Conservation (phyloP, 2,888 invertebrate species). For the Caenorhabditis virilis region DNA sequence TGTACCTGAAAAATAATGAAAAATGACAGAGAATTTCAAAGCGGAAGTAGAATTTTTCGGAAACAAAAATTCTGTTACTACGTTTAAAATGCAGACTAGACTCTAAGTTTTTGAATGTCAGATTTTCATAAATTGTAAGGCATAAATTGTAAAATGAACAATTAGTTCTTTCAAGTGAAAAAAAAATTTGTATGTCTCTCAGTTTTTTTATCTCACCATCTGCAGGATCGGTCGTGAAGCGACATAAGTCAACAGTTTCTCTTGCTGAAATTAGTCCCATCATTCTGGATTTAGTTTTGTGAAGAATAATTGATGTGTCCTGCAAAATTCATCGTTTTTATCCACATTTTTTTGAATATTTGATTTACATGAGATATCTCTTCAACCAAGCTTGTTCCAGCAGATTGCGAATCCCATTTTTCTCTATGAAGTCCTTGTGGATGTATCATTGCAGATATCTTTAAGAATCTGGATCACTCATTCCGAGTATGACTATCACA, state of each 20-base stretch:
- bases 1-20: conserved; percentile 33
- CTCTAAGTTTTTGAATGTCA: too few relatives aligned
- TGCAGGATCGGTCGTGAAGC: conserved; percentile 34
- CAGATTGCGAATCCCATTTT: conserved; percentile 48
- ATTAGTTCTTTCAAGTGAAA: too few relatives aligned
- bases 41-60: too few relatives aligned
- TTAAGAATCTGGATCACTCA: too few relatives aligned
- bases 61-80: too few relatives aligned
- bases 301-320: conserved; percentile 42
- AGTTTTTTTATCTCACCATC: conserved; percentile 31
- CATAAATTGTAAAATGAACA: too few relatives aligned
- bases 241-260: conserved; percentile 42
- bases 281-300: conserved; percentile 42
- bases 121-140: too few relatives aligned
- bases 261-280: conserved; percentile 44
- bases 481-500: too few relatives aligned
- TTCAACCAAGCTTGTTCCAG: conserved; percentile 38
- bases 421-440: conserved; percentile 44
- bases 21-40: too few relatives aligned
- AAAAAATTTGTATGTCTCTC: too few relatives aligned
- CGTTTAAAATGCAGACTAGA: too few relatives aligned
- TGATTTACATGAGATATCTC: conserved; percentile 22
- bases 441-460: conserved; percentile 45
- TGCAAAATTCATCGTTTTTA: conserved; percentile 5
- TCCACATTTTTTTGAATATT: too few relatives aligned